Evolutionary conservation across 2,888 invertebrate species (phyloP).

Genomic region (Chromoteleia sp.): DNA sequence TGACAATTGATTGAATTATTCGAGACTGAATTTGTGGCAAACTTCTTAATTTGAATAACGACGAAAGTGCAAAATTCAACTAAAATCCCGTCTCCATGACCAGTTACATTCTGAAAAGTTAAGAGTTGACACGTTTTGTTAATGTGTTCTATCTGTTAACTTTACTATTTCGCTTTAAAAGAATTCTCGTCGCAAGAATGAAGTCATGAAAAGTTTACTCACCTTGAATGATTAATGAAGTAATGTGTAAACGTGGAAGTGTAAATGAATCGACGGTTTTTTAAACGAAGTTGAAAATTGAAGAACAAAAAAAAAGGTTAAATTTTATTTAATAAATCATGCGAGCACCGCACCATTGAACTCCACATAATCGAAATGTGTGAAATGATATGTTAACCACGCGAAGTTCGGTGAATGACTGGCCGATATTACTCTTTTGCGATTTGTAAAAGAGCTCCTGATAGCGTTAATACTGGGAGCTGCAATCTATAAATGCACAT

Average conservation of each 20-base stretch:
- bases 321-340: constrained; percentile 24
- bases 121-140: no score
- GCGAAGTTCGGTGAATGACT: constrained; percentile 62
- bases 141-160: no score
- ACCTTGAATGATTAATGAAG: constrained; percentile 48
- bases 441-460: constrained; percentile 67
- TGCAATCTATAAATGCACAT: constrained; percentile 51
- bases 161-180: background rate
- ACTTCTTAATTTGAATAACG: no score
- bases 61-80: no score
- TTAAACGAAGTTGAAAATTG: background rate
- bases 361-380: constrained; percentile 45
- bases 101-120: no score
- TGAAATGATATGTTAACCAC: constrained; percentile 48
- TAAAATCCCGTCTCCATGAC: no score
- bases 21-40: no score
- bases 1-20: no score
- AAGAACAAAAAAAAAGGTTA: background rate
- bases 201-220: constrained; percentile 27
- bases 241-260: constrained; percentile 5
- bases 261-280: background rate
- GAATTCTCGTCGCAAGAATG: background rate
- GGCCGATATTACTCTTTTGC: constrained; percentile 62
- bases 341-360: constrained; percentile 26
- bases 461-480: constrained; percentile 49